Base-by-base conservation (phyloP, 2,888 invertebrate genomes). In the Lottia gigantea region DNA sequence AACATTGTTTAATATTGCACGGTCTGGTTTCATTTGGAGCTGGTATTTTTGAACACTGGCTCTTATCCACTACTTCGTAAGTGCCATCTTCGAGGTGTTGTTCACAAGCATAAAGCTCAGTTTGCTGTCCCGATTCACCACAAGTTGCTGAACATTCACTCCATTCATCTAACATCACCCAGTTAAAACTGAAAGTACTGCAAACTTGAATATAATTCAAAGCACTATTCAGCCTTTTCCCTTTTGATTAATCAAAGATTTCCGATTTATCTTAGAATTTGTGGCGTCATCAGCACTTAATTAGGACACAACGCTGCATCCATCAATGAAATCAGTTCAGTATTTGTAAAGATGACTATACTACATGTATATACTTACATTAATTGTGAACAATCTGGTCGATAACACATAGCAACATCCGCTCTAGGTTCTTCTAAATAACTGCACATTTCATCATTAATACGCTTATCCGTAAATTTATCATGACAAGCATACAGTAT, bases 401-500 rank as follows among this genome's bases (percentile, higher is more conserved):
- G 72, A 65, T 76, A 66, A 71, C 84, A 84, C 31, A 71, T 71
- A 3, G 75, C 72, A 25, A 78, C 75, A 40, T 82, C 78, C 23
- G 69, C 71, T 0, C 76, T 68, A 14, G 77, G 75, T 25, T 70
- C 66, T 6, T 79, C 76, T 14, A 80, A 46, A 61, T 71, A 73
- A 23, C 73, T 31, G 71, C 84, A 84, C 7, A 66, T 67, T 8
- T 78, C 76, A 25, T 82, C 76, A 7, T 76, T 74, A 8, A 79
- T 76, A 16, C 73, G 72, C 12, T 70, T 71, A 6, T 75, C 79
- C 0, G 71, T 76, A 46, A 73, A 73, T 31, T 77, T 82, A 71
- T 81, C 79, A 47, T 75, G 77, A 64, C 84, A 84, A 0, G 72
- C 77, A 66, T 82, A 80, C 0, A 81, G 45, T 14, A 81, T 77